Percentiles rank a stretch among this genome's conserved stretches.
Evolutionary conservation across 2,888 invertebrate species (phyloP).

Genomic region (Didymodactylos carnosus): DNA sequence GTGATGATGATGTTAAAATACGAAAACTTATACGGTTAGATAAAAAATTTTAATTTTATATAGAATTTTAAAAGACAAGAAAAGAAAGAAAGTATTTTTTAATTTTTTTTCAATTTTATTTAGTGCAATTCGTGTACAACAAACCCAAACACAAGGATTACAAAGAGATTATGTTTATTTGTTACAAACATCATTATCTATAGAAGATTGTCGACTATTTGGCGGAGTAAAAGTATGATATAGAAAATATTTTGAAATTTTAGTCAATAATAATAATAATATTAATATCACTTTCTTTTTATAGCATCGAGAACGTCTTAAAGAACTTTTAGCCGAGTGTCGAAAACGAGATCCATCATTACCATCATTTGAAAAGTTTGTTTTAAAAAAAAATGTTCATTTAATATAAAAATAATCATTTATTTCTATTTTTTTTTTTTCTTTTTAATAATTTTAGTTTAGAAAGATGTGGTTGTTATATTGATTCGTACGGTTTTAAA

Average conservation of each 20-base stretch:
- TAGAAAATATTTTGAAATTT: background rate
- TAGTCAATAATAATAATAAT: conserved; percentile 2
- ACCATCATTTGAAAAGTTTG: conserved; percentile 37
- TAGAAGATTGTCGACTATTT: conserved; percentile 16
- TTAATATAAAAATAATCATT: background rate
- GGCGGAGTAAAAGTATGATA: background rate
- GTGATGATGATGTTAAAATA: conserved; percentile 20
- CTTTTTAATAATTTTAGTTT: conserved; percentile 21
- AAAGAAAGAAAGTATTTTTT: conserved; percentile 21
- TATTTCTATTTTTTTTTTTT: background rate
- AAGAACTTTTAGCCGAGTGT: conserved; percentile 34
- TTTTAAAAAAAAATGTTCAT: conserved; percentile 16
- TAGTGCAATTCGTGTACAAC: conserved; percentile 27
- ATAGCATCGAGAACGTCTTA: conserved; percentile 36
- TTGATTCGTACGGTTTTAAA: conserved; percentile 39
- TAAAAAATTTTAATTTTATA: too few species aligned
- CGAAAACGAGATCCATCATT: conserved; percentile 36
- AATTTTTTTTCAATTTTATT: conserved; percentile 12
- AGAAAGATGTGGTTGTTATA: conserved; percentile 30
- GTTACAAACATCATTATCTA: conserved; percentile 37
- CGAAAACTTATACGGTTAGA: conserved; percentile 29
- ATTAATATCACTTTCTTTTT: conserved; percentile 14
- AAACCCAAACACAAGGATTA: conserved; percentile 33
- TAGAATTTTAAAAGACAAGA: conserved; percentile 22
- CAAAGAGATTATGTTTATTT: conserved; percentile 37